A percentile compares a stretch with the other conserved stretches of the same genome.
Evolutionary conservation across 2,888 invertebrate genomes (phyloP).

Genomic region (Spodoptera picta): DNA sequence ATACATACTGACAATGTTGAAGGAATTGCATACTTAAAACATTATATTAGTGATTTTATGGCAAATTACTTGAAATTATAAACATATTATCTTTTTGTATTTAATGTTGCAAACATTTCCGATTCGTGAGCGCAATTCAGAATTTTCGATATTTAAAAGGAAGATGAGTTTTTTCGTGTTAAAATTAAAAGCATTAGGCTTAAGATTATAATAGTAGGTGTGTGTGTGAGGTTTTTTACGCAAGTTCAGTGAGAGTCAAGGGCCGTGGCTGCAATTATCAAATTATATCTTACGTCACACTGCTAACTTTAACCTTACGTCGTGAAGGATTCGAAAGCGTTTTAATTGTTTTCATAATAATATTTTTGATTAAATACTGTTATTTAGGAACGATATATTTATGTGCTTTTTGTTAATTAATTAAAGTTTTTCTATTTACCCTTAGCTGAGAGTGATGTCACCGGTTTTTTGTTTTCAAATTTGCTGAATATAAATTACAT

Average conservation of each 20-base stretch:
- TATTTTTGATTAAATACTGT: background rate
- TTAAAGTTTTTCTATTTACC: too few relatives aligned
- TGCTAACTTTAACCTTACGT: slow-evolving; percentile 47
- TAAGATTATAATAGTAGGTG: background rate
- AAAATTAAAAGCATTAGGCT: too few relatives aligned
- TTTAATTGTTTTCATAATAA: slow-evolving; percentile 13
- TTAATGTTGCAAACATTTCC: slow-evolving; percentile 18
- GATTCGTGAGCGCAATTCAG: slow-evolving; percentile 13
- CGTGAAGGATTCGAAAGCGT: slow-evolving; percentile 29
- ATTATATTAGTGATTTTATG: slow-evolving; percentile 4
- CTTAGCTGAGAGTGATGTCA: too few relatives aligned
- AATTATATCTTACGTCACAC: slow-evolving; percentile 51
- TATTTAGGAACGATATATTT: background rate
- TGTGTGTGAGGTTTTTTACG: slow-evolving; percentile 48
- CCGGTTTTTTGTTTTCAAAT: too few relatives aligned
- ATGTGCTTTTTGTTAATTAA: too few relatives aligned
- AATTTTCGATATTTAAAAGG: too few relatives aligned
- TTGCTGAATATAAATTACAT: too few relatives aligned
- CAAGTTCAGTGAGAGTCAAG: slow-evolving; percentile 60
- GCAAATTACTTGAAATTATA: background rate
- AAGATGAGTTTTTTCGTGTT: too few relatives aligned
- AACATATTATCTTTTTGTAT: slow-evolving; percentile 22
- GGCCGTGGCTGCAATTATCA: slow-evolving; percentile 58
- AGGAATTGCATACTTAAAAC: slow-evolving; percentile 6
- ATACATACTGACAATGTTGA: background rate